Evolutionary conservation across 2,888 invertebrate species (phyloP).

Genomic region (Alcis repandata): DNA sequence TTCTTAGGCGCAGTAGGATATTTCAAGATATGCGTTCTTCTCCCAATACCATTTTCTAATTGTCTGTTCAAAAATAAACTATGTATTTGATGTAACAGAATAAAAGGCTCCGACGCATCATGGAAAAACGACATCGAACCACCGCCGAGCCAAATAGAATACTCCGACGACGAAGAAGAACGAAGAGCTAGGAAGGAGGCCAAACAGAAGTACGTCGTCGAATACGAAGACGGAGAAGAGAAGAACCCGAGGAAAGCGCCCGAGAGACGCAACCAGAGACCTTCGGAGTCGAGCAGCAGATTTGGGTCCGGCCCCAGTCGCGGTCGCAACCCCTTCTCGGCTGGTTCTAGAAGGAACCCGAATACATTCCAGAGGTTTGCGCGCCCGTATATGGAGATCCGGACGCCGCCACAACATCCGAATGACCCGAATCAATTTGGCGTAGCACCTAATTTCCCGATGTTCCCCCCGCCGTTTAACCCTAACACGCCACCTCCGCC

Average conservation of each 20-base stretch:
- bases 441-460: conserved; percentile 60
- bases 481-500: conserved; percentile 52
- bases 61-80: neutral
- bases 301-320: conserved; percentile 75
- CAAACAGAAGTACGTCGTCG: conserved; percentile 46
- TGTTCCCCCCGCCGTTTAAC: conserved; percentile 62
- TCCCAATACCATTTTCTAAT: neutral
- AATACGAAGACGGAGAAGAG: conserved; percentile 66
- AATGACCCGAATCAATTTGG: conserved; percentile 51
- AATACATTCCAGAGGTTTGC: conserved; percentile 59
- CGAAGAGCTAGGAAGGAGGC: conserved; percentile 76
- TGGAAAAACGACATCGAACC: conserved; percentile 95
- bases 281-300: conserved; percentile 76
- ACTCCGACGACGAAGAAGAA: conserved; percentile 96
- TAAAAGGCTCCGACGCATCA: conserved; percentile 95
- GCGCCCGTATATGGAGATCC: conserved; percentile 59
- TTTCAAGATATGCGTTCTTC: too few species aligned
- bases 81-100: conserved; percentile 72
- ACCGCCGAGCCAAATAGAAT: conserved; percentile 90
- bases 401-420: conserved; percentile 66
- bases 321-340: conserved; percentile 70
- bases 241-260: conserved; percentile 60
- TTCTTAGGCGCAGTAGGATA: too few species aligned
- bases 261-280: conserved; percentile 74
- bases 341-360: conserved; percentile 63